Conservation (phyloP, 2,888 invertebrate species). For the Scelioninae gen. 1 region DNA sequence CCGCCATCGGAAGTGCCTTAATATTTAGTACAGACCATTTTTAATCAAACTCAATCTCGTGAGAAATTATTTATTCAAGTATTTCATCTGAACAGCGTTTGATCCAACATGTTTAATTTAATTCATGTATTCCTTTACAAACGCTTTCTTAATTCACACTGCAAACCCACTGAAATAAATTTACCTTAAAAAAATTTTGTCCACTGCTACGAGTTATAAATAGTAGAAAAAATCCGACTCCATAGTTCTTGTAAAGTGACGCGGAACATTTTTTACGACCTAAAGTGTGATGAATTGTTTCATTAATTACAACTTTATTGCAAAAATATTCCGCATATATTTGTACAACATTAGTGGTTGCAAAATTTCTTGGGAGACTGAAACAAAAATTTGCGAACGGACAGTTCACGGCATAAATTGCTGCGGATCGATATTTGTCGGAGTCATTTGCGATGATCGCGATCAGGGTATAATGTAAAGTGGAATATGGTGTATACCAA, state of each 20-base stretch:
- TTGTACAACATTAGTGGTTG: too few species aligned
- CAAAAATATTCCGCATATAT: constrained; percentile 42
- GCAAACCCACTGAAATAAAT: too few species aligned
- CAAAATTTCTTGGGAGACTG: not conserved
- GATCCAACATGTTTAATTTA: constrained; percentile 45
- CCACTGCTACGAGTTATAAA: too few species aligned
- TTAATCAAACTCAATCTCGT: constrained; percentile 68
- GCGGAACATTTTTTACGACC: not conserved
- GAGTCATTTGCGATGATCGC: constrained; percentile 58
- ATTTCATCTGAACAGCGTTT: constrained; percentile 44
- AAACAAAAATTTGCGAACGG: constrained; percentile 31
- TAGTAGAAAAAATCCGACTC: too few species aligned
- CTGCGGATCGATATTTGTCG: constrained; percentile 51
- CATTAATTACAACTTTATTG: constrained; percentile 35
- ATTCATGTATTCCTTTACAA: constrained; percentile 34
- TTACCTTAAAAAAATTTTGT: too few species aligned
- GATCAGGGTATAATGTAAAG: constrained; percentile 50
- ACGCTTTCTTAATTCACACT: too few species aligned
- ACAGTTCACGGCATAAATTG: constrained; percentile 40
- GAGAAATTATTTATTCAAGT: constrained; percentile 70
- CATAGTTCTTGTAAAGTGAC: too few species aligned
- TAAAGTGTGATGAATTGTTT: constrained; percentile 32
- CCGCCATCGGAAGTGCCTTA: constrained; percentile 64
- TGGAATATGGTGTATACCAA: constrained; percentile 24
- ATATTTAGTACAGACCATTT: constrained; percentile 66